These are phyloP conservation scores for Bombus waltoni DNA, from an alignment of 1,140 invertebrate genomes.

Conservation along the genomic window DNA sequence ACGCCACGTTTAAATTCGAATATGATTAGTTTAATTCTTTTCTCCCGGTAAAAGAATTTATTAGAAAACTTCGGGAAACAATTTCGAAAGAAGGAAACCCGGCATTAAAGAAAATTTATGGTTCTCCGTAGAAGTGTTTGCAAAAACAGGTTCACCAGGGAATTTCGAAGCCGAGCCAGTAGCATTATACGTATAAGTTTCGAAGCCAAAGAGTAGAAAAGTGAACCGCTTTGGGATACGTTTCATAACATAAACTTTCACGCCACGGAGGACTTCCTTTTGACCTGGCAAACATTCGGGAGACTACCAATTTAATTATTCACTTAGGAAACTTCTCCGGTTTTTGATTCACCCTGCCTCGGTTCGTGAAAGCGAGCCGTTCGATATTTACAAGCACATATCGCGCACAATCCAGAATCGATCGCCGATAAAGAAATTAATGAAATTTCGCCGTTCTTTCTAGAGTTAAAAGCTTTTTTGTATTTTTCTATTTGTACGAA, in stretches of 20 bases:
- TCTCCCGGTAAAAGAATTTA: not conserved
- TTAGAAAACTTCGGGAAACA: not conserved
- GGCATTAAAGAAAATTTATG: not conserved
- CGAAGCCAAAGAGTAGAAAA: slow-evolving; percentile 2
- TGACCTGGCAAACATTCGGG: slow-evolving; percentile 20
- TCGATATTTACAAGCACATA: not conserved
- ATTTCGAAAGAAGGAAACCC: not conserved
- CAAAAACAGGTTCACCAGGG: not conserved
- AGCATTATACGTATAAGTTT: slow-evolving; percentile 1
- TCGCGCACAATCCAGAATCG: too few relatives aligned
- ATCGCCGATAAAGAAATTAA: not conserved
- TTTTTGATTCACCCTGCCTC: not conserved
- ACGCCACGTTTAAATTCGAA: too few relatives aligned
- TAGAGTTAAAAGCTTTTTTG: not conserved
- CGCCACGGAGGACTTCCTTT: slow-evolving; percentile 3
- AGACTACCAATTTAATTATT: slow-evolving; percentile 27
- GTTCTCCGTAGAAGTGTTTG: not conserved
- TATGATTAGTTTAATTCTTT: not conserved
- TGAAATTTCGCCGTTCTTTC: not conserved
- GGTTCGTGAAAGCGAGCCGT: not conserved
- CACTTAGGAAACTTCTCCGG: not conserved
- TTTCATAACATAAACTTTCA: slow-evolving; percentile 18
- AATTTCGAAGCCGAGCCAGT: not conserved
- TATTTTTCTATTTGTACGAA: not conserved
- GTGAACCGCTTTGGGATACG: slow-evolving; percentile 19